Conservation (phyloP, 2,888 invertebrate genomes). For the Loripinus fragilis region DNA sequence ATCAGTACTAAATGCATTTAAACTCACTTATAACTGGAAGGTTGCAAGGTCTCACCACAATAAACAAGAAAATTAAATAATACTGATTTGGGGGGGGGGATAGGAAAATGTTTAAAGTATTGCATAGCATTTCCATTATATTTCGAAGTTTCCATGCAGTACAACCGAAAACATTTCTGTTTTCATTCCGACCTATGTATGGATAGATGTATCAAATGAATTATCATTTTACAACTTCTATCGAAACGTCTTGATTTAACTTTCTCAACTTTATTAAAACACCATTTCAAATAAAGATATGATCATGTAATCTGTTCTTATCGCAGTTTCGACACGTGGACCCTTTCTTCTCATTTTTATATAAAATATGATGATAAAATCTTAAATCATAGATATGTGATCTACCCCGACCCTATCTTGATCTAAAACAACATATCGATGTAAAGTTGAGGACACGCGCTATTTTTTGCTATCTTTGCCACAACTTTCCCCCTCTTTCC, state of each 20-base stretch:
- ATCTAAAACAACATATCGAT: conserved; percentile 9
- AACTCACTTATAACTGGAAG: too few relatives aligned
- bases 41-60: too few relatives aligned
- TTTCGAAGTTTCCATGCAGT: too few relatives aligned
- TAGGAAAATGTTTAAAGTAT: too few relatives aligned
- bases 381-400: conserved; percentile 11
- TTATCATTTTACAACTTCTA: not conserved
- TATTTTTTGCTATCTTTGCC: not conserved
- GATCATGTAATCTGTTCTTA: conserved; percentile 49
- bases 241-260: conserved; percentile 27
- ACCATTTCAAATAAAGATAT: conserved; percentile 43
- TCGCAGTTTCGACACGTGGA: conserved; percentile 54
- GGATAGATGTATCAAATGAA: too few relatives aligned
- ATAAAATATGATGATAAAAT: conserved; percentile 17
- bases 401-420: not conserved
- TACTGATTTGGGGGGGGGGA: too few relatives aligned
- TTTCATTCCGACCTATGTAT: too few relatives aligned
- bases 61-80: too few relatives aligned
- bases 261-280: conserved; percentile 23
- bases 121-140: too few relatives aligned
- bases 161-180: too few relatives aligned
- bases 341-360: conserved; percentile 15
- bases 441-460: not conserved
- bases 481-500: not conserved
- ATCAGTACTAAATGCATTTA: too few relatives aligned